phyloP scores from a whole-genome alignment of 2,888 invertebrate genomes.

The Tipula helvola region DNA sequence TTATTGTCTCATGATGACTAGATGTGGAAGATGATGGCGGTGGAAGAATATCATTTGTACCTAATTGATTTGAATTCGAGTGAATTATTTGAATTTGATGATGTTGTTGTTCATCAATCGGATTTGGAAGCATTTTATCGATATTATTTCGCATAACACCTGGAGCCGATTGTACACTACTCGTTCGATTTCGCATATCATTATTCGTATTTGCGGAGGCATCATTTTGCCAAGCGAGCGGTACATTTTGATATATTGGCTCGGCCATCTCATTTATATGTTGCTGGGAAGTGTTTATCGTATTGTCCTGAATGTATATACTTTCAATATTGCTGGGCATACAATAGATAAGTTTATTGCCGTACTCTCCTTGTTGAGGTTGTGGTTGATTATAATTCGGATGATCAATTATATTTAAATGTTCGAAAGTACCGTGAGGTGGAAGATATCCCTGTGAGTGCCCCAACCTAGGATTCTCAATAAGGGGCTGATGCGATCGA shows the following conservation, averaged over 20 bases:
- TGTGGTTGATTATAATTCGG: constrained; percentile 17
- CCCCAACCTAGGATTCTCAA: constrained; percentile 17
- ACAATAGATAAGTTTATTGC: constrained; percentile 20
- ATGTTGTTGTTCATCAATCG: neutral
- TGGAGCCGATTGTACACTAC: constrained; percentile 60
- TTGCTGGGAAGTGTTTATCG: constrained; percentile 36
- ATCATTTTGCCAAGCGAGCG: constrained; percentile 47
- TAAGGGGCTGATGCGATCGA: constrained; percentile 20
- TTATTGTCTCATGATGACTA: neutral
- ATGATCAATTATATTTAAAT: constrained; percentile 44
- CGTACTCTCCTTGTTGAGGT: constrained; percentile 45
- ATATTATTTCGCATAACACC: constrained; percentile 40
- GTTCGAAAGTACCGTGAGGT: constrained; percentile 60
- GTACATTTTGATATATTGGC: constrained; percentile 73
- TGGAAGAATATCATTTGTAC: neutral
- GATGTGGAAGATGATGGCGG: neutral
- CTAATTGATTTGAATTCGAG: neutral
- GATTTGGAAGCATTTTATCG: constrained; percentile 12
- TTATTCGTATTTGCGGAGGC: constrained; percentile 24
- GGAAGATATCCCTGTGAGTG: constrained; percentile 36
- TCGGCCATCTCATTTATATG: constrained; percentile 42
- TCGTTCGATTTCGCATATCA: constrained; percentile 39
- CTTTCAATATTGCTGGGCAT: constrained; percentile 15
- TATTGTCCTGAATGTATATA: constrained; percentile 19
- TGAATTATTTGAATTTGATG: neutral